phyloP scores from a whole-genome alignment of 2,113 vertebrate genomes.

The Malurus alboscapulatus region DNA sequence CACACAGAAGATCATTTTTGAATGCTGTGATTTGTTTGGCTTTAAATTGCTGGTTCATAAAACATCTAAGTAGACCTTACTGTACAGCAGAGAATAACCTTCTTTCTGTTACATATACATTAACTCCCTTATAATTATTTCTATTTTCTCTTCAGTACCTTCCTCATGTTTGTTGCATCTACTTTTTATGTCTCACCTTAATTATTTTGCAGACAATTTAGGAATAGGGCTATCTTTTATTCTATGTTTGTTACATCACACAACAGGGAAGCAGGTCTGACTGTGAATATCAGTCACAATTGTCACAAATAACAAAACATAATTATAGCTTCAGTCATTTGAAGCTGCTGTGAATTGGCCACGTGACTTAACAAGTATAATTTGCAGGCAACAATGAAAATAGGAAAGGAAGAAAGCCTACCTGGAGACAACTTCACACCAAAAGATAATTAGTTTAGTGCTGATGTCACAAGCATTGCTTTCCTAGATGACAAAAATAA shows the following conservation, averaged over 20 bases:
- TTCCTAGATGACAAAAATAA: background rate
- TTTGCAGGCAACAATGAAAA: background rate
- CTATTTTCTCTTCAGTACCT: background rate
- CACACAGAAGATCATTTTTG: background rate
- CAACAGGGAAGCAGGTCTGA: background rate
- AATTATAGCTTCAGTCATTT: constrained; percentile 34
- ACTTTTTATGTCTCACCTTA: constrained; percentile 5
- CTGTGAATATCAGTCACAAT: constrained; percentile 1
- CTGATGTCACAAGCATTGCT: background rate
- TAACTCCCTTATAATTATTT: background rate
- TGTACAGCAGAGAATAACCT: background rate
- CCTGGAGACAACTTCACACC: background rate
- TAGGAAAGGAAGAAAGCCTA: background rate
- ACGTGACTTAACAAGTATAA: background rate
- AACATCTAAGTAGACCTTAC: background rate
- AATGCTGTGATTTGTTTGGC: background rate
- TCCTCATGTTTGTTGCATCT: background rate
- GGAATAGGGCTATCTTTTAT: background rate
- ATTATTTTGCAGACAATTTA: background rate
- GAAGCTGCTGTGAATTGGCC: background rate
- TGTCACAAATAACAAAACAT: constrained; percentile 17
- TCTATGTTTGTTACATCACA: background rate
- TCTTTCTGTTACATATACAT: background rate
- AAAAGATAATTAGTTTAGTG: background rate
- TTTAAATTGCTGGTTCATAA: background rate